phyloP scores from a whole-genome alignment of 2,888 invertebrate species.

The Hymenopus coronatus region DNA sequence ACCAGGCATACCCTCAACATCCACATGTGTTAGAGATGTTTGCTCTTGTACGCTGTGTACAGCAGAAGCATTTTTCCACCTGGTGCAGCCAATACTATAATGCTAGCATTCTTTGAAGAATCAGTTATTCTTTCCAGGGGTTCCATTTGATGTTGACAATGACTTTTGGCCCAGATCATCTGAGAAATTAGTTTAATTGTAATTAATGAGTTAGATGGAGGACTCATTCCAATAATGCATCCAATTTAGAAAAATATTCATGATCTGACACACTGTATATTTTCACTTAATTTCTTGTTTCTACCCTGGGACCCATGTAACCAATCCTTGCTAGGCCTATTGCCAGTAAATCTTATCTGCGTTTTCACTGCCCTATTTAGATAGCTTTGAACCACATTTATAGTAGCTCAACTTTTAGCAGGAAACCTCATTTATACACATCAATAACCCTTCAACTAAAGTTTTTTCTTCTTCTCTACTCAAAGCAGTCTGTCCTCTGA shows the following conservation, averaged over 20 bases:
- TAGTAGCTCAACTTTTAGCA: too few species aligned
- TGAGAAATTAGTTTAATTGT: slow-evolving; percentile 41
- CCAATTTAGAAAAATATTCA: slow-evolving; percentile 35
- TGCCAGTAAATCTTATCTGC: too few species aligned
- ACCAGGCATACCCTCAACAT: not conserved
- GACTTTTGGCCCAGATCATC: slow-evolving; percentile 39
- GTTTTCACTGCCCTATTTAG: not conserved
- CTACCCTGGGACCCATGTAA: too few species aligned
- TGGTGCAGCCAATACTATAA: slow-evolving; percentile 42
- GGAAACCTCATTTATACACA: too few species aligned
- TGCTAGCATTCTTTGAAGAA: slow-evolving; percentile 35
- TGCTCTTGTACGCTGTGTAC: slow-evolving; percentile 41
- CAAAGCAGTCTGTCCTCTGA: not conserved
- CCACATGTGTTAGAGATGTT: slow-evolving; percentile 36
- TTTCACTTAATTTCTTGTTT: slow-evolving; percentile 3
- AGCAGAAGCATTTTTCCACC: slow-evolving; percentile 42
- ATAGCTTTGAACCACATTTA: not conserved
- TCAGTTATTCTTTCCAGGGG: slow-evolving; percentile 37
- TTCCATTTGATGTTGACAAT: slow-evolving; percentile 30
- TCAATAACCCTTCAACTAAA: too few species aligned
- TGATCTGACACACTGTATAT: slow-evolving; percentile 33
- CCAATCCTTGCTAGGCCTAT: not conserved
- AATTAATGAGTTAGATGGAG: too few species aligned
- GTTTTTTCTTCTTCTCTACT: not conserved
- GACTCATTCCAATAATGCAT: slow-evolving; percentile 26